Percentiles rank a stretch among this genome's conserved stretches.
Evolutionary conservation across 2,113 vertebrate genomes (phyloP).

Genomic region (Gasterosteus nipponicus): DNA sequence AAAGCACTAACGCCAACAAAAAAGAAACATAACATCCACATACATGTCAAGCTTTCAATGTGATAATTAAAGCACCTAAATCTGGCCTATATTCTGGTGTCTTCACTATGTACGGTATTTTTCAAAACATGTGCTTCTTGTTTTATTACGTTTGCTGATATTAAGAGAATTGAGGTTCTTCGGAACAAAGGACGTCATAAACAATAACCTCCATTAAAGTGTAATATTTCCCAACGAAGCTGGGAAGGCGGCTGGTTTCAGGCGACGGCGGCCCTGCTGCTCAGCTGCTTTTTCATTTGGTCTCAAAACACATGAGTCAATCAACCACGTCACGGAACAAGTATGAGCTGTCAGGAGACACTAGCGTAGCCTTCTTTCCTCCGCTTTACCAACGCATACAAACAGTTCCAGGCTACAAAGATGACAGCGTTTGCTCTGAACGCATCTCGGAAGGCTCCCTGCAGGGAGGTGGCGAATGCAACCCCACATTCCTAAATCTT

Average conservation of each 20-base stretch:
- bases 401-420: constrained; percentile 43
- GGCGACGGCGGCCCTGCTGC: neutral
- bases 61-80: neutral
- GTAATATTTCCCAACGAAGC: constrained; percentile 40
- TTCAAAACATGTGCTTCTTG: constrained; percentile 13
- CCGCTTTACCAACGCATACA: constrained; percentile 41
- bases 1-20: too few species aligned
- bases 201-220: constrained; percentile 35
- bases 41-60: too few species aligned
- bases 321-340: constrained; percentile 38
- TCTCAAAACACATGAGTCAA: constrained; percentile 69
- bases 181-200: constrained; percentile 28
- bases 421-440: constrained; percentile 39
- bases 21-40: too few species aligned
- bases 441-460: neutral
- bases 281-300: constrained; percentile 48
- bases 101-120: neutral
- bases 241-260: constrained; percentile 1
- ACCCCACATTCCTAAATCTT: constrained; percentile 36
- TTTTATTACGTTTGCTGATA: constrained; percentile 16
- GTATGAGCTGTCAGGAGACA: constrained; percentile 38
- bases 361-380: constrained; percentile 13
- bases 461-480: constrained; percentile 27
- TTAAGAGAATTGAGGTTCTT: neutral
- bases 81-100: constrained; percentile 3